Evolutionary conservation across 2,888 invertebrate genomes (phyloP), one percentile per base, ranked within the genome.

Genomic region (Drosophila differens): DNA sequence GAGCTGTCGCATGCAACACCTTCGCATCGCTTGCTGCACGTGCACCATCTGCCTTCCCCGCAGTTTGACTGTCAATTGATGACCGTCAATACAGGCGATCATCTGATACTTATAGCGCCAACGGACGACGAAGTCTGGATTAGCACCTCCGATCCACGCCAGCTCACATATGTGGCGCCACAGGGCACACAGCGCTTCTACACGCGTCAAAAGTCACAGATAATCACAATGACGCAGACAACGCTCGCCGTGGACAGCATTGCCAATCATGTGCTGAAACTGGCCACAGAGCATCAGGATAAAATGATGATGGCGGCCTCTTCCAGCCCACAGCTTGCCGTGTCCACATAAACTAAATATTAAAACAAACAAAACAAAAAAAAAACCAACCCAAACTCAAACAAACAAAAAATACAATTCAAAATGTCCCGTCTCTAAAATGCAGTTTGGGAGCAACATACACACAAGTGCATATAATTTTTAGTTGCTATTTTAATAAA

Each of bases 101-200:
- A 92, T 74, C 54, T 93, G 7, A 85, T 93, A 28, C 69, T 92
- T 0, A 90, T 88, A 30, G 84, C 91, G 0, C 51, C 66, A 12
- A 75, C 76, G 22, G 84, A 90, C 16, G 91, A 91, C 39, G 93
- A 93, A 70, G 81, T 92, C 25, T 93, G 93, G 93, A 87, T 93
- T 16, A 91, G 84, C 67, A 81, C 86, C 14, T 47, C 77, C 3
- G 93, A 93, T 85, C 93, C 92, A 0, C 77, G 83, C 10, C 83
- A 88, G 63, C 72, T 93, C 7, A 91, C 90, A 10, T 83, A 87
- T 47, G 58, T 92, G 22, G 77, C 87, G 14, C 76, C 91, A 1
- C 83, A 82, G 25, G 71, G 62, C 16, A 82, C 69, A 16, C 84
- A 83, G 44, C 89, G 92, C 32, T 93, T 90, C 68, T 93, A 92